Conservation (phyloP, 2,797 vertebrate species). For the Choloepus didactylus region DNA sequence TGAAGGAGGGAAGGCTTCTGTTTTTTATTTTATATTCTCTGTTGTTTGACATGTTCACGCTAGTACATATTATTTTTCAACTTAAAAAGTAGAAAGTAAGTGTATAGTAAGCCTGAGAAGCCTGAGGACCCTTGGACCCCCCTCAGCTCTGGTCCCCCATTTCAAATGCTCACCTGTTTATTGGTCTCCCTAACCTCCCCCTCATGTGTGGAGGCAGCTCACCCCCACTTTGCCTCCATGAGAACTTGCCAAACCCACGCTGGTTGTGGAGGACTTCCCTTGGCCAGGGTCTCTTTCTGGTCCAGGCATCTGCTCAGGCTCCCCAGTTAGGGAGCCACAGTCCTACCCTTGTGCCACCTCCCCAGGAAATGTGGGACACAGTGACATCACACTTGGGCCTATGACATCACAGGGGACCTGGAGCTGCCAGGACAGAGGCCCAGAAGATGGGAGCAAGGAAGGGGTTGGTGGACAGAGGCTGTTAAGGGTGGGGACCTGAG, state of each 20-base stretch:
- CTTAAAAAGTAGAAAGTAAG: slow-evolving; percentile 5
- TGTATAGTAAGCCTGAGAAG: background rate
- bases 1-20: background rate
- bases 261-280: background rate
- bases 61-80: background rate
- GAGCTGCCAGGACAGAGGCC: background rate
- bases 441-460: background rate
- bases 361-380: background rate
- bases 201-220: background rate
- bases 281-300: background rate
- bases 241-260: background rate
- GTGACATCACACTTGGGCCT: background rate
- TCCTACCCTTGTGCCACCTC: background rate
- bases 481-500: background rate
- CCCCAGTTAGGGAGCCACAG: background rate
- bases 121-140: no score
- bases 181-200: background rate
- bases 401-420: background rate
- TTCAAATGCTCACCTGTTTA: background rate
- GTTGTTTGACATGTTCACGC: background rate
- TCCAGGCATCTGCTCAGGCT: background rate
- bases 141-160: background rate
- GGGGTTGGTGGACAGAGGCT: background rate
- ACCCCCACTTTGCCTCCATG: background rate
- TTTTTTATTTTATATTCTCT: background rate